These are phyloP conservation scores for Sitophilus oryzae DNA, from an alignment of 1,140 invertebrate genomes.

Conservation along the genomic window DNA sequence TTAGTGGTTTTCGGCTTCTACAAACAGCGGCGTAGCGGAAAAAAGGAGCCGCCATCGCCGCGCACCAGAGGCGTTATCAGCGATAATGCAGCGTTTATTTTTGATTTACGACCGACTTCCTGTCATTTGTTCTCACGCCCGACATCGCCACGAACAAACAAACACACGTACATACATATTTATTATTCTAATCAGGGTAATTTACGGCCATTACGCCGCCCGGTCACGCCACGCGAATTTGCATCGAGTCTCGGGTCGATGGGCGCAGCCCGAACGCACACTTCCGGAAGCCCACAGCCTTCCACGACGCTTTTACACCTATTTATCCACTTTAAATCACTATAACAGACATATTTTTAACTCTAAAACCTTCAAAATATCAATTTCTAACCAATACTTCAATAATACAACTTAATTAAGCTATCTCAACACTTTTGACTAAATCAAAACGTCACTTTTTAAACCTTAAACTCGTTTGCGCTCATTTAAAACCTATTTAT, in stretches of 20 bases:
- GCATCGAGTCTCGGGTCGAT: constrained; percentile 14
- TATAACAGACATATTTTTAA: no score
- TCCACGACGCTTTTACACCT: no score
- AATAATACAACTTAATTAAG: no score
- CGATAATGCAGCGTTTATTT: constrained; percentile 11
- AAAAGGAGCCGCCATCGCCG: background rate
- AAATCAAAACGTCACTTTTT: no score
- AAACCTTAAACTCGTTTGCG: no score
- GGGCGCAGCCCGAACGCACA: constrained; percentile 8
- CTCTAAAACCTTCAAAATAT: no score
- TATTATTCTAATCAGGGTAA: constrained; percentile 18
- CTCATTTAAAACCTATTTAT: no score
- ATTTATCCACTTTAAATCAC: no score
- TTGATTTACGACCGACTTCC: constrained; percentile 20
- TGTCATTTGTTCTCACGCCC: constrained; percentile 23
- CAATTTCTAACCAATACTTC: no score
- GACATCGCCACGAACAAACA: constrained; percentile 7
- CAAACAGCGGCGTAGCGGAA: background rate
- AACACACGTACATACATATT: constrained; percentile 18
- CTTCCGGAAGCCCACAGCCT: constrained; percentile 2
- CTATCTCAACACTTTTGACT: no score
- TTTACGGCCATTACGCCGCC: constrained; percentile 21
- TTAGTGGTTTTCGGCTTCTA: no score
- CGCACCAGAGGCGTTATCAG: constrained; percentile 7
- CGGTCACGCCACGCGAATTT: constrained; percentile 20